Base-by-base conservation (phyloP, 2,113 vertebrate genomes). In the Saguinus midas region DNA sequence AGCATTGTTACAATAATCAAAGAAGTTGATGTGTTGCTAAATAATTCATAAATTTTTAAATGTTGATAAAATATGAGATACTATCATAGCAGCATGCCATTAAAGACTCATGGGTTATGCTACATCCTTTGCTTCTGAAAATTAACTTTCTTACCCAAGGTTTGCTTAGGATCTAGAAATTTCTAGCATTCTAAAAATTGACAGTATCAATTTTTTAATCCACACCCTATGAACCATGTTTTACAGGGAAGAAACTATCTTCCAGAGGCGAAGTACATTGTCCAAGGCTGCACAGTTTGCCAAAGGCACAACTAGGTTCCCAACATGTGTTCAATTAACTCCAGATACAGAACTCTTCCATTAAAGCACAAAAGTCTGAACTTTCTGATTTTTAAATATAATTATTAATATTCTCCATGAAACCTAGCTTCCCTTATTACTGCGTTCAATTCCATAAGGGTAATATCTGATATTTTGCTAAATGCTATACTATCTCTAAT, bases 381-480 rank as follows among this genome's bases (percentile, higher is more conserved):
- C 20, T 76, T 37, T 94, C 21, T 97, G 52, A 7, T 92, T 64
- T 72, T 84, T 3, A 84, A 91, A 72, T 18, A 48, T 5, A 40
- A 37, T 78, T n/a, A 7, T 13, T 87, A 96, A 66, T 92, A 76
- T 82, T 95, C 91, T 94, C n/a, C 58, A 0, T 75, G 21, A 96
- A 32, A 57, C 2, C 1, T 68, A 3, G 7, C 50, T 73, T 78
- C 45, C 37, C 6, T 80, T 87, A 90, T 52, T 87, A 61, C 58
- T 18, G 70, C 23, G 61, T 50, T 87, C 10, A 91, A 40, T 50
- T 25, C 78, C 89, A 20, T 91, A 75, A 95, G 27, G 6, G 7
- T 58, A 86, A 87, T n/a, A 83, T 9, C 14, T 81, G 43, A 92
- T 14, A 85, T 55, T 94, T 82, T 89, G 58, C 79, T 52, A 90